These are phyloP conservation scores for Tetrax tetrax DNA, from an alignment of 2,113 vertebrate species.

Conservation along the genomic window DNA sequence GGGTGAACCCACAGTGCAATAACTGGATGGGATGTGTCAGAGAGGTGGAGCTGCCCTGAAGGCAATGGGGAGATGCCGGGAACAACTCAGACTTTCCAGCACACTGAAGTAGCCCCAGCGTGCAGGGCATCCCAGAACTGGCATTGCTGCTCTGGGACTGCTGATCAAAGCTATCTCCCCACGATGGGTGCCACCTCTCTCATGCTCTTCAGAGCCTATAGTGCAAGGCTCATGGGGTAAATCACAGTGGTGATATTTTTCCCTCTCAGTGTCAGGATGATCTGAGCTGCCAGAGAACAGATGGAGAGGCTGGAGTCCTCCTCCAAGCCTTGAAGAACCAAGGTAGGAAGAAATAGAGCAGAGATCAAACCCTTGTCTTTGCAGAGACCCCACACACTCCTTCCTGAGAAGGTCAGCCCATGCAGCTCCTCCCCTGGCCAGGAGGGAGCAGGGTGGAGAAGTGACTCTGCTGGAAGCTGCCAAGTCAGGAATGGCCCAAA, in stretches of 20 bases:
- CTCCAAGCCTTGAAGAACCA: not conserved
- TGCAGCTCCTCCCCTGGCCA: not conserved
- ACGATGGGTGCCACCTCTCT: not conserved
- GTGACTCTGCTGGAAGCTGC: not conserved
- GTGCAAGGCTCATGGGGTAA: not conserved
- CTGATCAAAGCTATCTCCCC: not conserved
- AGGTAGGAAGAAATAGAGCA: not conserved
- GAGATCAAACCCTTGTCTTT: not conserved
- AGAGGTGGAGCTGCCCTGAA: not conserved
- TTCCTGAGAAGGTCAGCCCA: not conserved
- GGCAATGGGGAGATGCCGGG: not conserved
- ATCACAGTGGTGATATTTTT: not conserved
- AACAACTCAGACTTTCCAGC: not conserved
- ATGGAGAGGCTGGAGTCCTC: not conserved
- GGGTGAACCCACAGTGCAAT: not conserved
- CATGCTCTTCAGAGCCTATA: not conserved
- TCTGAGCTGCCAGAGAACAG: not conserved
- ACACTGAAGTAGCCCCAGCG: fast-evolving
- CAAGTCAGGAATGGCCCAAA: not conserved
- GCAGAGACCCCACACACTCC: not conserved
- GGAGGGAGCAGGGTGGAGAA: not conserved
- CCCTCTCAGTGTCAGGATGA: not conserved
- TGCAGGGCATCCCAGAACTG: not conserved
- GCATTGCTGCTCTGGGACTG: not conserved
- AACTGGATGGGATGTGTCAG: not conserved